Evolutionary conservation across 2,888 invertebrate species (phyloP).

Genomic region (Rhyacophila evoluta): DNA sequence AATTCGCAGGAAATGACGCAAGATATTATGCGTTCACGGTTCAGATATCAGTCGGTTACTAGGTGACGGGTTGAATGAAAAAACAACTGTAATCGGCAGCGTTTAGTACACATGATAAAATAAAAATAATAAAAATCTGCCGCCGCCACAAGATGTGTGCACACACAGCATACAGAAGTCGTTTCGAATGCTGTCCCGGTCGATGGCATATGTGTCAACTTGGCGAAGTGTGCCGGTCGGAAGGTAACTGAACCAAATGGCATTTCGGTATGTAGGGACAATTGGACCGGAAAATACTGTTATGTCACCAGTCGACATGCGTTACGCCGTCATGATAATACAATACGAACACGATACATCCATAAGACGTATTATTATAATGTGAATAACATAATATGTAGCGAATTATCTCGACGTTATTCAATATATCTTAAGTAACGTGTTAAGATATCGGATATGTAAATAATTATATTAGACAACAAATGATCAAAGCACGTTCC

Average conservation of each 20-base stretch:
- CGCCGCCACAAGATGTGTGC: background rate
- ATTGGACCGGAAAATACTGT: constrained; percentile 13
- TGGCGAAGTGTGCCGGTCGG: constrained; percentile 7
- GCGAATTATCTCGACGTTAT: no score
- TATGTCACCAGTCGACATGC: constrained; percentile 4
- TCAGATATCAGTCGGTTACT: background rate
- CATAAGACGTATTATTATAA: no score
- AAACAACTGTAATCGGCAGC: background rate
- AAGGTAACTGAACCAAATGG: constrained; percentile 17
- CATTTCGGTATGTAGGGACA: constrained; percentile 18
- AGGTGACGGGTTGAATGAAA: background rate
- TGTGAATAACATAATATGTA: no score
- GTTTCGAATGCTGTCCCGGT: background rate
- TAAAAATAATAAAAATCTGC: background rate
- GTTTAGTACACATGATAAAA: background rate
- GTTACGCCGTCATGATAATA: background rate
- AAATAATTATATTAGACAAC: no score
- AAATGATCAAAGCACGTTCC: no score
- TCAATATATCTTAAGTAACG: no score
- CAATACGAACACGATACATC: no score
- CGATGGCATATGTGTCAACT: background rate
- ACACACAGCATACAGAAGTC: background rate
- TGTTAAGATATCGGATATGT: no score
- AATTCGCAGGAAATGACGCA: background rate
- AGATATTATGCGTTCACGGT: background rate